A percentile compares a stretch with the other conserved stretches of the same genome.
These are phyloP conservation scores for Oscheius sp. DNA, from an alignment of 2,888 invertebrate species.

Conservation along the genomic window DNA sequence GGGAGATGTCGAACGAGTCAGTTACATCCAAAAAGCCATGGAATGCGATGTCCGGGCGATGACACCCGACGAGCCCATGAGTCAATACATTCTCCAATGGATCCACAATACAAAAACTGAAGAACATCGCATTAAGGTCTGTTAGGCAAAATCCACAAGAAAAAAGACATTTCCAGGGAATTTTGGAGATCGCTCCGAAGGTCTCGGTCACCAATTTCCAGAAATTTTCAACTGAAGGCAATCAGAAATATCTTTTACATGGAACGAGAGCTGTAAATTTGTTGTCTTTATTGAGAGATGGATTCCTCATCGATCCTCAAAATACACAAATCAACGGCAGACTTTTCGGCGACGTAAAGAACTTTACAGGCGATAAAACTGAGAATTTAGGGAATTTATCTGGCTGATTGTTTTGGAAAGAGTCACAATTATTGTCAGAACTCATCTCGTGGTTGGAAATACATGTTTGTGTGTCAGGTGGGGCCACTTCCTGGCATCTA, in stretches of 20 bases:
- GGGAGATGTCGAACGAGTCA: constrained; percentile 42
- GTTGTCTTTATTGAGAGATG: constrained; percentile 75
- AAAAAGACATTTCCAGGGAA: constrained; percentile 15
- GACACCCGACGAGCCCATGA: constrained; percentile 74
- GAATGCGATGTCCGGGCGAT: constrained; percentile 73
- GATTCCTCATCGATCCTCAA: constrained; percentile 76
- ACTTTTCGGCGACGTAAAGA: constrained; percentile 74
- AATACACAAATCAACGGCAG: constrained; percentile 74
- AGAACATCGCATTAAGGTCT: constrained; percentile 7
- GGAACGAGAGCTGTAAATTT: constrained; percentile 76
- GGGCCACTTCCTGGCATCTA: too few relatives aligned
- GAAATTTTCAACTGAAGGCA: constrained; percentile 15
- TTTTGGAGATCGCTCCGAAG: constrained; percentile 27
- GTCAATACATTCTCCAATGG: constrained; percentile 77
- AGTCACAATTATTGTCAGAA: constrained; percentile 74
- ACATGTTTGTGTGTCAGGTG: constrained; percentile 77
- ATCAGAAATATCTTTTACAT: constrained; percentile 75
- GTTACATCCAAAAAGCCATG: constrained; percentile 73
- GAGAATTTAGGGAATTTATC: constrained; percentile 75
- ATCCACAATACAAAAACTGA: constrained; percentile 73
- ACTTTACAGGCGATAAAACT: constrained; percentile 39
- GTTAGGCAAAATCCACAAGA: too few relatives aligned
- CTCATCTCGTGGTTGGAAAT: constrained; percentile 71
- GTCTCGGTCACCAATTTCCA: constrained; percentile 1
- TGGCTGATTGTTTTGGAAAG: constrained; percentile 76